phyloP scores from a whole-genome alignment of 2,113 vertebrate genomes.

The Nymphicus hollandicus region DNA sequence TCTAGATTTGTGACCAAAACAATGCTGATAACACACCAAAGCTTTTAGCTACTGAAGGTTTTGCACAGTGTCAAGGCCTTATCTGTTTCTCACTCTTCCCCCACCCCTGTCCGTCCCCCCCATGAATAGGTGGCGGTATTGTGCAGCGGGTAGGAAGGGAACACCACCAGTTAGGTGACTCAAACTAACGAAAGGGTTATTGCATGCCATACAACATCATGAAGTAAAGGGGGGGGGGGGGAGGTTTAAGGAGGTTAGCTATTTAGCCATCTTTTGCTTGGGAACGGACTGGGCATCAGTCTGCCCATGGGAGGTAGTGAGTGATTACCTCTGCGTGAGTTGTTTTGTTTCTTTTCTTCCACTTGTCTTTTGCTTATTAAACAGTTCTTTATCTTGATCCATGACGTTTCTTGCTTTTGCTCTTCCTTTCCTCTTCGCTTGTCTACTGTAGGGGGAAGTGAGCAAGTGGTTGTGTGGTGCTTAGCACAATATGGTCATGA shows the following conservation, averaged over 20 bases:
- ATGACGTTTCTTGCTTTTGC: neutral
- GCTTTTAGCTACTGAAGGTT: neutral
- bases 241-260: neutral
- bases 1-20: neutral
- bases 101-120: neutral
- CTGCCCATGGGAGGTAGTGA: neutral
- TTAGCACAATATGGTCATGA: neutral
- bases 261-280: neutral
- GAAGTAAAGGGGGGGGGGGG: neutral
- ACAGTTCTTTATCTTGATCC: neutral
- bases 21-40: rapidly evolving
- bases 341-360: neutral
- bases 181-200: neutral
- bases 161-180: neutral
- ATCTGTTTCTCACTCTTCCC: neutral
- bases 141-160: neutral
- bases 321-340: neutral
- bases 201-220: neutral
- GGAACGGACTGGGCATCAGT: neutral
- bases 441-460: neutral
- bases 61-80: neutral
- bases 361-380: neutral
- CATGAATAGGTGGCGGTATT: neutral
- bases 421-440: neutral
- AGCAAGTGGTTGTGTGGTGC: neutral